Base-by-base conservation (phyloP, 2,888 invertebrate genomes). In the Yponomeuta cagnagella region DNA sequence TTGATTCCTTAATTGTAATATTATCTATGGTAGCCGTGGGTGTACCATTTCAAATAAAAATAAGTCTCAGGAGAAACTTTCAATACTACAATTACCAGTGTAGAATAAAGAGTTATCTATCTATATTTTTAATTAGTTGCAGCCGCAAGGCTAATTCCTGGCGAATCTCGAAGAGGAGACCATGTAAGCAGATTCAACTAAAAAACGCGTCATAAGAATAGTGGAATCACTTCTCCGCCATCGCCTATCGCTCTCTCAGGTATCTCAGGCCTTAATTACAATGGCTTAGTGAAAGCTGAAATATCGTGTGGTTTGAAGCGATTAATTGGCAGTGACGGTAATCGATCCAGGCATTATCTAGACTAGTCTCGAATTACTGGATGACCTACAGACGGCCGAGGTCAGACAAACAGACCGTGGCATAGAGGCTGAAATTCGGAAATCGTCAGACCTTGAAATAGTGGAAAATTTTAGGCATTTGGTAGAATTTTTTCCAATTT, bases 331-430 rank as follows among this genome's bases (percentile, higher is more conserved):
- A 79, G 80, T 80, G 78, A 82, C 48, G 78, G 76, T 80, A 79
- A 80, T 78, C 79, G 77, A 81, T 80, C 76, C 77, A 77, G 78
- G 74, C 75, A 78, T 77, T 76, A 79, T 79, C 73, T 73, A 77
- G 74, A 72, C 71, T 74, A 76, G 80, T 79, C 73, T 73, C 77
- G 74, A 72, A 72, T 74, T 76, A 81, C 76, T 81, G 78, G 80
- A 79, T 79, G 73, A 72, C 75, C 73, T 72, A 72, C 73, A 71
- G 73, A 30, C 63, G 23, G 52, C n/a, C 10, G 33, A 68, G 70
- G 71, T 74, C 73, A 63, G 69, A 58, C 52, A 73, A 77, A 74
- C 71, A 74, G 76, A 79, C 76, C 78, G 72, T 74, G 63, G 70
- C 69, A 65, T 10, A 23, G 2, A 48, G 37, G 37, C 48, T 43